Conservation (phyloP, 2,888 invertebrate species). For the Trisateles emortualis region DNA sequence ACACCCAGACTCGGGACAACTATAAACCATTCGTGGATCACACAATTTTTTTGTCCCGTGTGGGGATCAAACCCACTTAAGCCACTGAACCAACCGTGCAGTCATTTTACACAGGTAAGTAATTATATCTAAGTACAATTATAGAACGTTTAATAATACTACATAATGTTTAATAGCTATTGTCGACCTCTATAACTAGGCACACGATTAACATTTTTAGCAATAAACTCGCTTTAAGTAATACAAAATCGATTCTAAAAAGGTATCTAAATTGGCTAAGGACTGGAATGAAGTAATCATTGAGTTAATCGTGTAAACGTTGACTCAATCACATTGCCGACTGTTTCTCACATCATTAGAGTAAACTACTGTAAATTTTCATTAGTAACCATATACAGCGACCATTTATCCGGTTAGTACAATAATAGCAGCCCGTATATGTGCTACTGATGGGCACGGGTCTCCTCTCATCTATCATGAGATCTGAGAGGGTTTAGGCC, state of each 20-base stretch:
- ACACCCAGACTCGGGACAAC: too few relatives aligned
- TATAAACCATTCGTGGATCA: too few relatives aligned
- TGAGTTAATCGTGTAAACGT: conserved; percentile 30
- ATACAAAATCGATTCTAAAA: conserved; percentile 5
- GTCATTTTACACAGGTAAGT: too few relatives aligned
- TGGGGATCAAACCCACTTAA: too few relatives aligned
- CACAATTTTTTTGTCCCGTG: too few relatives aligned
- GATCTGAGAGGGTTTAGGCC: too few relatives aligned
- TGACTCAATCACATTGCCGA: conserved; percentile 28
- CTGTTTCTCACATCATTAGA: conserved; percentile 39
- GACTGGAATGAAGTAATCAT: conserved; percentile 36
- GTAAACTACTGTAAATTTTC: conserved; percentile 18
- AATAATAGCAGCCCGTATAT: too few relatives aligned
- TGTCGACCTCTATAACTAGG: neutral
- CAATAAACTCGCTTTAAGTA: conserved; percentile 1
- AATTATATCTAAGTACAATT: too few relatives aligned
- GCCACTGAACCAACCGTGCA: too few relatives aligned
- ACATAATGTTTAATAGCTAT: neutral
- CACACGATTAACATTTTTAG: neutral
- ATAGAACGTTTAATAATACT: too few relatives aligned
- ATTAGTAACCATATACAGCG: conserved; percentile 33
- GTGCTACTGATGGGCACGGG: too few relatives aligned
- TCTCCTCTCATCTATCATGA: too few relatives aligned
- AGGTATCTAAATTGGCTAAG: conserved; percentile 19
- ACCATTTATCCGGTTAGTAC: conserved; percentile 37